A percentile compares a stretch with the other conserved stretches of the same genome.
Evolutionary conservation across 2,113 vertebrate genomes (phyloP).

Genomic region (Hymenochirus boettgeri): DNA sequence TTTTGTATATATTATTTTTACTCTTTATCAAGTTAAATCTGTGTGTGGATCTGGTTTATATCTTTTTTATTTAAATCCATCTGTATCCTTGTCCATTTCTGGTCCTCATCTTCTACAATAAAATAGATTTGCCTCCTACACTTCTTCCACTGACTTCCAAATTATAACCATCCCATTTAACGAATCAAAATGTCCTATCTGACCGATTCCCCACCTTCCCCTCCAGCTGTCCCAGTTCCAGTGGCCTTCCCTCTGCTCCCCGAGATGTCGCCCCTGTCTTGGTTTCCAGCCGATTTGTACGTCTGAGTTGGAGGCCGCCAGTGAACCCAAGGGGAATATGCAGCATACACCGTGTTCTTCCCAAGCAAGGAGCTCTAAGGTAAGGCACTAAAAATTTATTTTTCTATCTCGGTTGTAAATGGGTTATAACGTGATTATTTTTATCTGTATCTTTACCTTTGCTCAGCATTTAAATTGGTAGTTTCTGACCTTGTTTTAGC

Average conservation of each 20-base stretch:
- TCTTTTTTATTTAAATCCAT: slow-evolving; percentile 40
- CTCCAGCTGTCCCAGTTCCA: slow-evolving; percentile 80
- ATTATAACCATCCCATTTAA: slow-evolving; percentile 23
- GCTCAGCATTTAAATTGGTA: too few species aligned
- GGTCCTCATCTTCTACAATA: slow-evolving; percentile 22
- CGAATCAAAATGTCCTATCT: slow-evolving; percentile 51
- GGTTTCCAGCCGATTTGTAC: slow-evolving; percentile 85
- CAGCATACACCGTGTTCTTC: slow-evolving; percentile 84
- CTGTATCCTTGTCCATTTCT: slow-evolving; percentile 27
- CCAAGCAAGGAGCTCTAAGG: slow-evolving; percentile 77
- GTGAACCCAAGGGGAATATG: slow-evolving; percentile 74
- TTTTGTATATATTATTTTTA: too few species aligned
- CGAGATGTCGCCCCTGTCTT: slow-evolving; percentile 86
- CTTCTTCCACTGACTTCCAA: slow-evolving; percentile 40
- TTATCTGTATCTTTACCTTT: too few species aligned
- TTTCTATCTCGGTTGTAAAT: slow-evolving; percentile 3
- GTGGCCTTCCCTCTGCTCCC: slow-evolving; percentile 84
- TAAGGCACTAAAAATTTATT: slow-evolving; percentile 45
- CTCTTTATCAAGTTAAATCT: too few species aligned
- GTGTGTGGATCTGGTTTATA: too few species aligned
- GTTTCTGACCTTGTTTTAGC: too few species aligned
- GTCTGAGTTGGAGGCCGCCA: slow-evolving; percentile 85
- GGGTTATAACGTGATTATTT: too few species aligned
- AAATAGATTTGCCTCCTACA: slow-evolving; percentile 7
- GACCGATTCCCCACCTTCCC: slow-evolving; percentile 78